Conservation (phyloP, 30 jellyfish, hydroid and myxozoan genomes). For the Catostylus mosaicus region DNA sequence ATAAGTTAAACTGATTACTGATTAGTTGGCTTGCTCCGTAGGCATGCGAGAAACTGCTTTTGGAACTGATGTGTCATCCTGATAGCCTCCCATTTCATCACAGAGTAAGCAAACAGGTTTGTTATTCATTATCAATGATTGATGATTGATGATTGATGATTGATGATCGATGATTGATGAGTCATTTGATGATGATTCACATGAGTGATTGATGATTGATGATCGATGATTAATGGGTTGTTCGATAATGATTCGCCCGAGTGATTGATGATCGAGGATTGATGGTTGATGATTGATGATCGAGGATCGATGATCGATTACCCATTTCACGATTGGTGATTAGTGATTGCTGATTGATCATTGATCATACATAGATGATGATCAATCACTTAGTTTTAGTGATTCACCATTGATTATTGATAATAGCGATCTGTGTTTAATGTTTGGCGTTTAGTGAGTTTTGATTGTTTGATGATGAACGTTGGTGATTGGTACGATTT, state of each 20-base stretch:
- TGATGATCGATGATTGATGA: background rate
- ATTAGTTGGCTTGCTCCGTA: conserved; percentile 5
- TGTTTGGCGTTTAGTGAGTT: too few species aligned
- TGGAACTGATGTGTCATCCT: conserved; percentile 82
- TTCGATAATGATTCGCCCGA: too few species aligned
- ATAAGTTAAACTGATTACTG: background rate
- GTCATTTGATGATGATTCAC: too few species aligned
- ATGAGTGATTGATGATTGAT: background rate
- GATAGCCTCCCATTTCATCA: conserved; percentile 98
- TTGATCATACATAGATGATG: too few species aligned
- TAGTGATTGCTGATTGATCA: background rate
- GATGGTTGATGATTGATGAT: background rate
- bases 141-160: background rate
- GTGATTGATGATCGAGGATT: conserved; percentile 1
- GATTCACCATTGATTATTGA: too few species aligned
- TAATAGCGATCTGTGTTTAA: too few species aligned
- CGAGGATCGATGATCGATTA: background rate
- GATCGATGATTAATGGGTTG: too few species aligned
- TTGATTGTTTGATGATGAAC: too few species aligned
- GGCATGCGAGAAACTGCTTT: conserved; percentile 86
- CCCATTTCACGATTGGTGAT: too few species aligned
- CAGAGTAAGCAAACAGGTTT: conserved; percentile 98
- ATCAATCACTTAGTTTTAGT: too few species aligned
- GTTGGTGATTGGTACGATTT: too few species aligned
- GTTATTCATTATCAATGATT: background rate